Evolutionary conservation across 2,113 vertebrate species (phyloP).

Genomic region (Ascaphus truei): DNA sequence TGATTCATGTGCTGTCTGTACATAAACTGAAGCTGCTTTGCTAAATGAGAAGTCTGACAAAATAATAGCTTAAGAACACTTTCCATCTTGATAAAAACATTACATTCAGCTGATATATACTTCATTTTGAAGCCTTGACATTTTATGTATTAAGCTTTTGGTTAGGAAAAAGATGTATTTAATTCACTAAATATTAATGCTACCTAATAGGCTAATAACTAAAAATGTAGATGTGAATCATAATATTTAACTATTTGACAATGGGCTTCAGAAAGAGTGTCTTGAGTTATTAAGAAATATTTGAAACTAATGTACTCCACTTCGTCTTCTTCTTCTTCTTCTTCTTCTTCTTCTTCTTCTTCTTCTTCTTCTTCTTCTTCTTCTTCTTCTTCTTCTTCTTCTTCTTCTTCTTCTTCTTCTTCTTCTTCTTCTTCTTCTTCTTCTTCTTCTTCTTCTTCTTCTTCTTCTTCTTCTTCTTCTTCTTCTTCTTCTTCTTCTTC

Average conservation of each 20-base stretch:
- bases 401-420: background rate
- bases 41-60: slow-evolving; percentile 83
- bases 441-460: background rate
- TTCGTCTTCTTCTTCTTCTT: background rate
- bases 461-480: too few relatives aligned
- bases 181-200: slow-evolving; percentile 34
- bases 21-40: slow-evolving; percentile 92
- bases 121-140: slow-evolving; percentile 61
- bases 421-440: background rate
- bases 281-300: background rate
- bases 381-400: background rate
- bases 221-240: slow-evolving; percentile 9
- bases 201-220: slow-evolving; percentile 36
- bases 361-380: background rate
- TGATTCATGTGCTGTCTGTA: slow-evolving; percentile 90
- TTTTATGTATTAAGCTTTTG: slow-evolving; percentile 46
- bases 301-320: background rate
- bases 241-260: background rate
- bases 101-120: slow-evolving; percentile 64
- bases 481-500: background rate
- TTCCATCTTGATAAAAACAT: slow-evolving; percentile 66
- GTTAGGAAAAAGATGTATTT: slow-evolving; percentile 35
- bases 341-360: background rate
- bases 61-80: slow-evolving; percentile 69
- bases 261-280: background rate